Evolutionary conservation across 2,888 invertebrate species (phyloP).

Genomic region (Phanerotoma sp.): DNA sequence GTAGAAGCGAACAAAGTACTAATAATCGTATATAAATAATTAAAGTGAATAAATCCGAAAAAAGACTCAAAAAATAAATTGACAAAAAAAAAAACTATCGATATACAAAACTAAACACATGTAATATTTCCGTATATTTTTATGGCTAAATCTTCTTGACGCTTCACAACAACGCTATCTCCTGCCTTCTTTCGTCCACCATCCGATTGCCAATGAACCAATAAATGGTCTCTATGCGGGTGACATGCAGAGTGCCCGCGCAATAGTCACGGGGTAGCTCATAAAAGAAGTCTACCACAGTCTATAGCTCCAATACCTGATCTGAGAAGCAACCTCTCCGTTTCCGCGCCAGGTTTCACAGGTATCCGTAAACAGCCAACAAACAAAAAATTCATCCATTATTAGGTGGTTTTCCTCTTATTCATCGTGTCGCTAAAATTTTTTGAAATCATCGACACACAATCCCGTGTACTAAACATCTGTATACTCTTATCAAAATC

Average conservation of each 20-base stretch:
- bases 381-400: slow-evolving; percentile 34
- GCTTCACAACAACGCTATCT: slow-evolving; percentile 53
- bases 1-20: no score
- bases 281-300: slow-evolving; percentile 81
- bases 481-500: neutral
- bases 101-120: slow-evolving; percentile 36
- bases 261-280: slow-evolving; percentile 85
- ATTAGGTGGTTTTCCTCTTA: slow-evolving; percentile 42
- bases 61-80: slow-evolving; percentile 15
- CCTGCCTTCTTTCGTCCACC: slow-evolving; percentile 54
- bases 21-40: no score
- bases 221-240: slow-evolving; percentile 42
- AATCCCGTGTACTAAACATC: slow-evolving; percentile 7
- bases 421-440: slow-evolving; percentile 38
- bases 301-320: slow-evolving; percentile 85
- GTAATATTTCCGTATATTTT: slow-evolving; percentile 51
- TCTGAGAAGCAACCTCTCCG: slow-evolving; percentile 70
- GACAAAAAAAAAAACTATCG: slow-evolving; percentile 25
- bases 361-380: slow-evolving; percentile 59
- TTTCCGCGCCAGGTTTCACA: slow-evolving; percentile 59
- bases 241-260: slow-evolving; percentile 64
- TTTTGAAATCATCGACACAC: slow-evolving; percentile 25
- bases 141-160: slow-evolving; percentile 55
- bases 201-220: slow-evolving; percentile 46
- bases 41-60: slow-evolving; percentile 8